Evolutionary conservation across 2,888 invertebrate species (phyloP), one percentile per base, ranked within the genome.

Genomic region (Lamellibrachia satsuma): DNA sequence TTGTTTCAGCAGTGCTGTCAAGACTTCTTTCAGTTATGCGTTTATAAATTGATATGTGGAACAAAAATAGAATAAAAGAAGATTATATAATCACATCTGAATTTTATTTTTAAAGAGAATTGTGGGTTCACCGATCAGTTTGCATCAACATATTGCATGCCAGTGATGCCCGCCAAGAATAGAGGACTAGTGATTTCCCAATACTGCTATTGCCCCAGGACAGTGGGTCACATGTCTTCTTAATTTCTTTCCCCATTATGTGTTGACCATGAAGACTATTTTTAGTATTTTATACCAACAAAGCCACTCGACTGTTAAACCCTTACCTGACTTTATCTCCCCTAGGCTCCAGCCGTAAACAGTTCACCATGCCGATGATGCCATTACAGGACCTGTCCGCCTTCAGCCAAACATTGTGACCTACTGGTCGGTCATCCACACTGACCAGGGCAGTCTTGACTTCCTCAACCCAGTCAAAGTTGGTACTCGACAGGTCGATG

Each of bases 341-440:
- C 94, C 98, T 98, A 7, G 98, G 97, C 97, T 99, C 99, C 95
- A 97, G 98, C 95, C 98, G 98, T 94, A 99, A 97, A 96, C 99
- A 99, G 96, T 98, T 98, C 95, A 98, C 98, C 96, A 99, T 97
- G 91, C 99, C 99, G 93, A 99, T 97, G 94, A 98, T 97, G 22
- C 99, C 99, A 96, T 97, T 97, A 22, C n/a, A 22, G 6, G 75
- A 75, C 75, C 75, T 15, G 75, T 75, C 75, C 15, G 98, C 97
- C 92, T 98, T 97, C 90, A 98, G 95, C 97, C 97, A 97, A 90
- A 97, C 95, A 91, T 96, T 96, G 93, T 96, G 95, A 93, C 95
- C 97, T 55, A 95, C 96, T 97, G 97, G 97, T 92, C 96, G 96
- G 93, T 96, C 95, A 93, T 95, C 97, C 55, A 95, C 96, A 97